Evolutionary conservation across 2,797 vertebrate species (phyloP), one percentile per base, ranked within the genome.

Genomic region (Scarus forsteni): DNA sequence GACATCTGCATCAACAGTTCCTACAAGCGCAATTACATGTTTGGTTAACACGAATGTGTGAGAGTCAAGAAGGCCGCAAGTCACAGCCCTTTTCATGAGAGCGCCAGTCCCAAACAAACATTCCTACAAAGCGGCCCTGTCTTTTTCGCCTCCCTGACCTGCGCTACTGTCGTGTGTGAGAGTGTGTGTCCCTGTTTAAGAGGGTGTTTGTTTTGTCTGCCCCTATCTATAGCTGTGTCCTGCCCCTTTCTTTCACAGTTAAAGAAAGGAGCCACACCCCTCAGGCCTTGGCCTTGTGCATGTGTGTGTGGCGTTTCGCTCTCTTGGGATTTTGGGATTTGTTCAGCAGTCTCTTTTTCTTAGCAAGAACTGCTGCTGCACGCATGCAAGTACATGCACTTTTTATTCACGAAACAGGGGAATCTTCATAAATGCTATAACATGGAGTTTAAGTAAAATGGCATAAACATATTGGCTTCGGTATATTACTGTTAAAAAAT

Each of bases 261-360:
- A 89, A 77, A 95, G 92, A 95, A 95, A 92, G 85, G 89, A 93
- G 91, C 93, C 92, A 92, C 94, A 92, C 94, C 94, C 90, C 93
- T 93, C 66, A 44, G 87, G 88, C 92, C 81, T 77, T 62, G 63
- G 78, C 83, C 73, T 68, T 39, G 67, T 74, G 61, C 48, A 34
- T 60, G 63, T 69, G 72, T 81, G 57, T 45, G 44, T 60, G 57
- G 70, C 45, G 53, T 80, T 75, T 73, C 18, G 1, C 62, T 85
- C 87, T 85, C 83, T 53, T 70, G 82, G 85, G 88, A 88, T 85
- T 89, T 80, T 11, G 65, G 67, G 66, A 75, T 85, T 77, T 82
- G 51, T 85, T 12, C 75, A 48, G 62, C 57, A 40, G 49, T 62
- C 60, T 42, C 52, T 68, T 58, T 58, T 69, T 48, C 66, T 67